Evolutionary conservation across 2,888 invertebrate species (phyloP), one percentile per base, ranked within the genome.

Genomic region (Thymelicus sylvestris): DNA sequence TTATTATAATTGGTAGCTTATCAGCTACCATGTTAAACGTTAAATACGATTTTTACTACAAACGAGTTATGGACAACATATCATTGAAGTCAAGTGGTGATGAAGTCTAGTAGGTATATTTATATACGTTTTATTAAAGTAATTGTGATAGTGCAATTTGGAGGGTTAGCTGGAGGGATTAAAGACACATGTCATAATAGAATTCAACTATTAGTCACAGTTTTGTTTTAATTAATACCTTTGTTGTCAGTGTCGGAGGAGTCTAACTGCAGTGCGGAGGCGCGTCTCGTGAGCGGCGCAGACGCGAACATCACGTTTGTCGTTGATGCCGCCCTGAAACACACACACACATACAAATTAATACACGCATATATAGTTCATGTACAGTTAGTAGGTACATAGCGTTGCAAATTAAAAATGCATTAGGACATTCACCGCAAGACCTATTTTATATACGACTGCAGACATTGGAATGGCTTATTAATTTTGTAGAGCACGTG

Each of bases 231-330:
- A 31, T 5, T 41, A 2, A 6, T 83, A 91, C 92, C 92, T 93
- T 98, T 97, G 92, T 97, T 97, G 80, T 95, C 95, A 88, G 88
- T 93, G 81, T 93, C 93, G 74, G 92, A 88, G 3, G 86, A 79
- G 83, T 96, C 96, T 80, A 97, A 94, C 84, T 98, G 97, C 76
- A 97, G 95, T 89, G 97, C 97, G 72, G 97, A 97, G 85, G 97
- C 97, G 86, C 97, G 95, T 92, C 97, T 96, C 78, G 97, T 97
- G 83, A 97, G 95, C 88, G 96, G 95, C 92, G 95, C 95, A 89
- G 96, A 96, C 87, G 95, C 94, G 86, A 95, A 95, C 95, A 97
- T 97, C 91, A 98, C 97, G 94, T 98, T 98, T 84, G 97, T 97
- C 79, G 97, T 98, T 84, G 98, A 98, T 84, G 98, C 97, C 80